Evolutionary conservation across 2,113 vertebrate species (phyloP).

Genomic region (Stegastes partitus): DNA sequence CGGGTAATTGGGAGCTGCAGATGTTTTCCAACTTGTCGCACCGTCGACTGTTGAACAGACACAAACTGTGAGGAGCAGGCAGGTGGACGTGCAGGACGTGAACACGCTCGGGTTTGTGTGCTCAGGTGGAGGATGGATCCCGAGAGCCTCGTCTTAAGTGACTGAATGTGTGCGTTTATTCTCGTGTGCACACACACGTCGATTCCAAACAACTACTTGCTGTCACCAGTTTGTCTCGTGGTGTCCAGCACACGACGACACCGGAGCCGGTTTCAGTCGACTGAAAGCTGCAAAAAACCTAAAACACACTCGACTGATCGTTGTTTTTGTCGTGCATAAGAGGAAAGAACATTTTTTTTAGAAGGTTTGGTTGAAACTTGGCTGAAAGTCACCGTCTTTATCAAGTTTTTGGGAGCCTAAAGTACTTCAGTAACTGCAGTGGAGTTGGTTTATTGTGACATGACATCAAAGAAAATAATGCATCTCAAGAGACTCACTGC

Average conservation of each 20-base stretch:
- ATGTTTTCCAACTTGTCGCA: slow-evolving; percentile 19
- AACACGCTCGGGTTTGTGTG: neutral
- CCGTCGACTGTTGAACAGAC: neutral
- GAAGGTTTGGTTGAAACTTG: too few relatives aligned
- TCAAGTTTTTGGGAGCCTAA: too few relatives aligned
- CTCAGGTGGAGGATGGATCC: neutral
- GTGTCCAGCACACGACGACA: neutral
- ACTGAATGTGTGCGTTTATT: neutral
- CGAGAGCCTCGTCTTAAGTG: neutral
- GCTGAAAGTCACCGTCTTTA: too few relatives aligned
- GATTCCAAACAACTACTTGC: neutral
- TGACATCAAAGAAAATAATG: neutral
- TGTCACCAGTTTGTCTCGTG: neutral
- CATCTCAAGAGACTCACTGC: neutral
- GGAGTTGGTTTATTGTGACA: neutral
- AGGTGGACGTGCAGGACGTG: neutral
- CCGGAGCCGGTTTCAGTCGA: too few relatives aligned
- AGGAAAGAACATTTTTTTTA: too few relatives aligned
- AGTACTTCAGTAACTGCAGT: too few relatives aligned
- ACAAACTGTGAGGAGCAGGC: neutral
- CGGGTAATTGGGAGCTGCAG: slow-evolving; percentile 29
- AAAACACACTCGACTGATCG: too few relatives aligned
- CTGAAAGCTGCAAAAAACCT: too few relatives aligned
- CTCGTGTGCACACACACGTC: neutral
- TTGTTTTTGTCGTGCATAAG: too few relatives aligned